Evolutionary conservation across 2,888 invertebrate genomes (phyloP), one percentile per base, ranked within the genome.

Genomic region (Crocallis elinguaria): DNA sequence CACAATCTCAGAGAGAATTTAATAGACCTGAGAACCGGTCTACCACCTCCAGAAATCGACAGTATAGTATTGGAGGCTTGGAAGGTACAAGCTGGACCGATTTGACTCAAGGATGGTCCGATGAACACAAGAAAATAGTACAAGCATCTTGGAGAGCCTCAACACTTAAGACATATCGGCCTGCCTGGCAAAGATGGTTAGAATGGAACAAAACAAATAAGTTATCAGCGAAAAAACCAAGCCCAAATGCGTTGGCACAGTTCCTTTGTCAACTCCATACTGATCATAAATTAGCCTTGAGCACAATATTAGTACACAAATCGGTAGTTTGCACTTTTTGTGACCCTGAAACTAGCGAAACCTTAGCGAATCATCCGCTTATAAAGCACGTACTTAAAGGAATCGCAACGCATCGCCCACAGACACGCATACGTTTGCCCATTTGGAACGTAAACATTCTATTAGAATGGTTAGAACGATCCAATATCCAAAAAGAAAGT

Each of bases 271-370:
- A 37, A 33, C 58, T 66, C 0, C 16, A 41, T 33, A 38, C 4
- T 2, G 32, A n/a, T 0, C 13, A 5, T 1, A 60, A 62, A 14
- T 33, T 60, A 12, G 48, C 62, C 0, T 13, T 36, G 4, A 53
- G 36, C 1, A 65, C 65, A 0, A 59, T 65, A 13, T 8, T 14
- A 3, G 36, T 62, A 1, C 60, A 62, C 11, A 64, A 64, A 39
- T 64, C 62, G 0, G 57, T 52, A 0, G 36, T 61, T 0, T 7
- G 36, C 0, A 60, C 51, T 0, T 65, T 65, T 19, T 32, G 35
- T 0, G 50, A 54, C 3, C 62, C 61, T 4, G 2, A 6, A 6
- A 37, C 4, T 0, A 21, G n/a, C 1, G 23, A 43, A 12, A 9
- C 7, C 1, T 3, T 57, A 1, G 23, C 23, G 11, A 19, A 9